These are phyloP conservation scores for Actinernus sp. DNA, from an alignment of 92 coral and sea anemone genomes.

Conservation along the genomic window DNA sequence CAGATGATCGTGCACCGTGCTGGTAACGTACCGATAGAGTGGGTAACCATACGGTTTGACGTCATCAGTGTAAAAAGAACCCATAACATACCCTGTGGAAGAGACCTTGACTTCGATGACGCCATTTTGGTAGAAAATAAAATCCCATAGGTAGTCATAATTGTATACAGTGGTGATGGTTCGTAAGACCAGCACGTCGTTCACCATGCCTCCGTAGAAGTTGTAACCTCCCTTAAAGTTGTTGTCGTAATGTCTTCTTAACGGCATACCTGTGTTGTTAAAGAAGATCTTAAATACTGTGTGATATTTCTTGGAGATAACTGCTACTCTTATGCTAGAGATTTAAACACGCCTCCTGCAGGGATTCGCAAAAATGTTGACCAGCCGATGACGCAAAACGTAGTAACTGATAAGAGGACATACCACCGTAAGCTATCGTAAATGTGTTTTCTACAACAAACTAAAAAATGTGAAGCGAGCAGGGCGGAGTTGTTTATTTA, in stretches of 20 bases:
- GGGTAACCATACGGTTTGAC: slow-evolving; percentile 55
- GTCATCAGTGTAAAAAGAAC: slow-evolving; percentile 53
- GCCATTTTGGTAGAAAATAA: slow-evolving; percentile 77
- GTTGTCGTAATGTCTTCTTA: slow-evolving; percentile 76
- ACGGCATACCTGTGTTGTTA: slow-evolving; percentile 77
- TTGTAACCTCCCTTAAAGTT: slow-evolving; percentile 67
- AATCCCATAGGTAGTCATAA: slow-evolving; percentile 81
- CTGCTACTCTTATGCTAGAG: no score
- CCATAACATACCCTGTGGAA: slow-evolving; percentile 75
- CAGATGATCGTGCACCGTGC: slow-evolving; percentile 83
- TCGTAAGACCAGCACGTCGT: slow-evolving; percentile 70
- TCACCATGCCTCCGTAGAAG: slow-evolving; percentile 81
- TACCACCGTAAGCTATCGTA: no score
- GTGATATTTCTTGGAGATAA: no score
- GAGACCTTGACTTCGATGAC: slow-evolving; percentile 71
- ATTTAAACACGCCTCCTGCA: no score
- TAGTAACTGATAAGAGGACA: no score
- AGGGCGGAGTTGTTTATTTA: no score
- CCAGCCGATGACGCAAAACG: no score
- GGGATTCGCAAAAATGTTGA: no score
- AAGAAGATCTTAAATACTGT: no score
- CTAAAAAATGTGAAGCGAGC: no score
- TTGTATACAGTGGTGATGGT: slow-evolving; percentile 71
- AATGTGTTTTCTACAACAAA: no score
- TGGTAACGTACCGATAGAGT: slow-evolving; percentile 49